Conservation (phyloP, 2,888 invertebrate species). For the Drosophila trichaetosa region DNA sequence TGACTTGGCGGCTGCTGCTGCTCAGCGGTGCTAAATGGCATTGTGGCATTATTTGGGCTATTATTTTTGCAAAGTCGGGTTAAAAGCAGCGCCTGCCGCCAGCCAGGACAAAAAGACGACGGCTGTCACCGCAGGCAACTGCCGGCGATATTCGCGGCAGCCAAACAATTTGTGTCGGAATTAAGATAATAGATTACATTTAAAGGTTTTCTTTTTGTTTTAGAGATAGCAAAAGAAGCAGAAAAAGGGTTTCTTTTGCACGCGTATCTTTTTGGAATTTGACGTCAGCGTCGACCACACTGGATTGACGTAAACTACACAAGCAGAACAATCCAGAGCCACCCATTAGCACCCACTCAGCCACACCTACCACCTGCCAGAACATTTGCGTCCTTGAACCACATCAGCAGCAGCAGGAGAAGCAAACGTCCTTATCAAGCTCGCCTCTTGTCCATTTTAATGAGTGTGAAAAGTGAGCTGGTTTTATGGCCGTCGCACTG, state of each 20-base stretch:
- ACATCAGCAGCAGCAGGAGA: conserved; percentile 1
- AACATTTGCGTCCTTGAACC: conserved; percentile 51
- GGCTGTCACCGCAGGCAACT: conserved; percentile 54
- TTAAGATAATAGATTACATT: conserved; percentile 82
- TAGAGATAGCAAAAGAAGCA: background rate
- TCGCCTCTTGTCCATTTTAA: conserved; percentile 64
- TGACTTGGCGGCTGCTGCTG: conserved; percentile 41
- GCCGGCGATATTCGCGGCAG: conserved; percentile 12
- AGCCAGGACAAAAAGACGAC: conserved; percentile 28
- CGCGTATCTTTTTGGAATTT: conserved; percentile 50
- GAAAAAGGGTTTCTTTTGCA: conserved; percentile 67
- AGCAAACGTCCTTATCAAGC: conserved; percentile 48
- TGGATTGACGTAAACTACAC: conserved; percentile 28
- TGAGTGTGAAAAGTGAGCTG: conserved; percentile 79
- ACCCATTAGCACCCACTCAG: conserved; percentile 32
- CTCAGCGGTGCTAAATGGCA: conserved; percentile 61
- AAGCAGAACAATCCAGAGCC: conserved; percentile 18
- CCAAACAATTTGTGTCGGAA: conserved; percentile 79
- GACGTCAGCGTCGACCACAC: conserved; percentile 37
- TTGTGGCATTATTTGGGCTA: conserved; percentile 65
- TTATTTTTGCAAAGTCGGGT: conserved; percentile 67
- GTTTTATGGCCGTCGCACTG: conserved; percentile 58
- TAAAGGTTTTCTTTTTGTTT: conserved; percentile 62
- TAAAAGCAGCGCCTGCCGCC: conserved; percentile 36
- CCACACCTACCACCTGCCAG: background rate